Percentiles rank a stretch among this genome's conserved stretches.
phyloP scores from a whole-genome alignment of 2,113 vertebrate genomes.

The Misgurnus mizolepis region DNA sequence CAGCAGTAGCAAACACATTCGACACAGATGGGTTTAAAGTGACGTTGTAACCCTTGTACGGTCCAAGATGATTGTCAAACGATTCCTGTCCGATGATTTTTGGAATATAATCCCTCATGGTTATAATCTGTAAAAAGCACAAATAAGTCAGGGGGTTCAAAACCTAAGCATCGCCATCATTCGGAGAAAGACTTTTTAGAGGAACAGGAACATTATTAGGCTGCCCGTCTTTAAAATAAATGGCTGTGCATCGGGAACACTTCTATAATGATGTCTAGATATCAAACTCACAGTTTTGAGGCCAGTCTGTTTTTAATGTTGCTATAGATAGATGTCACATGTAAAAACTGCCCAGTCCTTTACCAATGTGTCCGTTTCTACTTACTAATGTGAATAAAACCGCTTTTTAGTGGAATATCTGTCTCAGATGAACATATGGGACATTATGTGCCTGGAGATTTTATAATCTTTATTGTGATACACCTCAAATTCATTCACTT shows the following conservation, averaged over 20 bases:
- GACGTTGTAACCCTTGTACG: slow-evolving; percentile 82
- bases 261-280: no score
- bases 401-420: not conserved
- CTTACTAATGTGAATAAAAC: not conserved
- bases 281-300: no score
- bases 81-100: slow-evolving; percentile 85
- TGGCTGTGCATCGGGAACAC: no score
- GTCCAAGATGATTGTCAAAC: slow-evolving; percentile 79
- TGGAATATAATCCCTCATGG: slow-evolving; percentile 89
- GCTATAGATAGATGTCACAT: no score
- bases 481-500: slow-evolving; percentile 32
- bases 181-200: no score
- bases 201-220: no score
- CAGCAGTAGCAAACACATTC: slow-evolving; percentile 92
- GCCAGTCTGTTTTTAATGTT: no score
- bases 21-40: slow-evolving; percentile 81
- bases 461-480: slow-evolving; percentile 17
- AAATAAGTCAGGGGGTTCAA: slow-evolving; percentile 24
- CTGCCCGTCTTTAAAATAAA: no score
- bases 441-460: slow-evolving; percentile 30
- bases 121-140: slow-evolving; percentile 81
- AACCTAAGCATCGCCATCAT: no score
- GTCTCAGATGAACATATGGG: slow-evolving; percentile 20
- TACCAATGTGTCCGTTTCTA: no score
- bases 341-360: no score